phyloP scores from a whole-genome alignment of 2,888 invertebrate genomes.

The Drosophila parthenogenetica region DNA sequence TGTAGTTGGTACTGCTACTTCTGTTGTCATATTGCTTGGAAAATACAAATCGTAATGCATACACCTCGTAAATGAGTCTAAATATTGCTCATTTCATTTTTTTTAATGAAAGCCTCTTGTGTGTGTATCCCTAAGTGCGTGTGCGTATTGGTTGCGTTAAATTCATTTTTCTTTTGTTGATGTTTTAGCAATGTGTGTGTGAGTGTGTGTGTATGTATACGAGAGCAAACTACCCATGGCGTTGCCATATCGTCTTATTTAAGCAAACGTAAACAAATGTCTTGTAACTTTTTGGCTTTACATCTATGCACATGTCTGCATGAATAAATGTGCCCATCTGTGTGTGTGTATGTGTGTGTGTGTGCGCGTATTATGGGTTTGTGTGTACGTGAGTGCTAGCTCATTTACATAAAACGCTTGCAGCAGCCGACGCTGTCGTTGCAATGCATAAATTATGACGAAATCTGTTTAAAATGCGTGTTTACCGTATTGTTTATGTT shows the following conservation, averaged over 20 bases:
- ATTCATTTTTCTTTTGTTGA: constrained; percentile 62
- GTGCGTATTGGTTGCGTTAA: constrained; percentile 24
- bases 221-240: constrained; percentile 40
- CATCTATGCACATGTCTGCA: constrained; percentile 19
- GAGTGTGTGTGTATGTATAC: constrained; percentile 48
- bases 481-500: constrained; percentile 33
- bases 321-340: constrained; percentile 8
- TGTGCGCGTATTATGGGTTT: not conserved
- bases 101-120: constrained; percentile 22
- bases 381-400: constrained; percentile 44
- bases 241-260: constrained; percentile 55
- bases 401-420: constrained; percentile 51
- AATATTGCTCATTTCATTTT: constrained; percentile 8
- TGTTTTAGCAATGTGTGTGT: constrained; percentile 58
- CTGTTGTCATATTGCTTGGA: constrained; percentile 36
- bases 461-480: constrained; percentile 30
- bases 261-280: constrained; percentile 69
- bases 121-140: constrained; percentile 14
- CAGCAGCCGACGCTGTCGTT: constrained; percentile 34
- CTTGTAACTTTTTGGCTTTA: constrained; percentile 64
- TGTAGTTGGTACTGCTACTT: constrained; percentile 17
- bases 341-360: not conserved
- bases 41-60: constrained; percentile 34
- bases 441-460: constrained; percentile 48
- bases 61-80: constrained; percentile 24